phyloP scores from a whole-genome alignment of 2,888 invertebrate genomes.

The Carcina quercana region DNA sequence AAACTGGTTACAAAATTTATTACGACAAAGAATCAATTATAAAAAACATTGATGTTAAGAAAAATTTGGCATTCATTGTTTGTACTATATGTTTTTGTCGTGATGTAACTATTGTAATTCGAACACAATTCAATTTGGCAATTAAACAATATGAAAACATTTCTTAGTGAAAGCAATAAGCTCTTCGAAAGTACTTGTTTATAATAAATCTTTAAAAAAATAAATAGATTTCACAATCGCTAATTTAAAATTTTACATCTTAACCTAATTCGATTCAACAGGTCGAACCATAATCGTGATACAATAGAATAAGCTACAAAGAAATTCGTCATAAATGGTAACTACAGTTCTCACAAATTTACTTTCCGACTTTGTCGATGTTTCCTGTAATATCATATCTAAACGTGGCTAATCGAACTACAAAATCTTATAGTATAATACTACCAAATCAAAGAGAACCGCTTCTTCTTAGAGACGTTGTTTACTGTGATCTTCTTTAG shows the following conservation, averaged over 20 bases:
- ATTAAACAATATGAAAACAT: conserved; percentile 12
- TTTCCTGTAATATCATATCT: conserved; percentile 10
- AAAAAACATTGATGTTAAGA: conserved; percentile 16
- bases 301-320: conserved; percentile 3
- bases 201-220: conserved; percentile 6
- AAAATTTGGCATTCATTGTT: conserved; percentile 47
- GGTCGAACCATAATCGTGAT: too few species aligned
- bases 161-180: conserved; percentile 15
- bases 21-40: too few species aligned
- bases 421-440: conserved; percentile 1
- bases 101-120: conserved; percentile 15
- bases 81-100: conserved; percentile 36
- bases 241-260: too few species aligned
- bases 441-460: conserved; percentile 89
- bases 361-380: conserved; percentile 39
- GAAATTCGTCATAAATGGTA: conserved; percentile 6
- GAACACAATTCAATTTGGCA: conserved; percentile 36
- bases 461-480: conserved; percentile 91
- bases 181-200: conserved; percentile 5
- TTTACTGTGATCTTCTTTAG: conserved; percentile 89
- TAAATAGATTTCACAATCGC: background rate
- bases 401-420: conserved; percentile 4
- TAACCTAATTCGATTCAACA: conserved; percentile 6
- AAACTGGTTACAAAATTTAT: too few species aligned
- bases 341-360: conserved; percentile 12